phyloP scores from a whole-genome alignment of 2,113 vertebrate genomes.

The Channa maculata region DNA sequence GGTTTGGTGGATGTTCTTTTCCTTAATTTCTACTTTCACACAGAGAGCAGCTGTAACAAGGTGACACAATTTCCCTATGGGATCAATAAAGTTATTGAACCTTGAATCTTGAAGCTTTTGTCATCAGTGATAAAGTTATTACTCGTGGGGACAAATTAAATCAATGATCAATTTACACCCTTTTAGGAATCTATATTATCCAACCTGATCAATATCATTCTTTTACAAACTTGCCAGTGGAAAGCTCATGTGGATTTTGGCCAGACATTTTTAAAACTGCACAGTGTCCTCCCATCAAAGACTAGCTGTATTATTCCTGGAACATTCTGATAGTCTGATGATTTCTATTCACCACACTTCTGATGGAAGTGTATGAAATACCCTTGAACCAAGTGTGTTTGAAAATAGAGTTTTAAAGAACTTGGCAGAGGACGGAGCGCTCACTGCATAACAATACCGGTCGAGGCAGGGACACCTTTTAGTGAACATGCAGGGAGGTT shows the following conservation, averaged over 20 bases:
- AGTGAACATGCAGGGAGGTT: constrained; percentile 67
- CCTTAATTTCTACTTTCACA: too few species aligned
- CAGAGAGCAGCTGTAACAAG: too few species aligned
- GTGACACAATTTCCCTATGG: too few species aligned
- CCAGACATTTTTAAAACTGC: neutral
- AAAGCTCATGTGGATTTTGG: neutral
- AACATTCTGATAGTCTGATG: constrained; percentile 29
- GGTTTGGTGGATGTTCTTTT: too few species aligned
- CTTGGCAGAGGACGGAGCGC: constrained; percentile 49
- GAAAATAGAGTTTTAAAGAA: constrained; percentile 67
- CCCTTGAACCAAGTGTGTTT: constrained; percentile 59
- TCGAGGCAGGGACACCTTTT: constrained; percentile 61
- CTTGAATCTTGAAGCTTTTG: too few species aligned
- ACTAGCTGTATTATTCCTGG: constrained; percentile 14
- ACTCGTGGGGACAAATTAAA: neutral
- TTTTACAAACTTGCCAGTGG: neutral
- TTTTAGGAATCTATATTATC: neutral
- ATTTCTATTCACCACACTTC: constrained; percentile 52
- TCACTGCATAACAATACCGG: constrained; percentile 70
- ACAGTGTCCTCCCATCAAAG: constrained; percentile 22
- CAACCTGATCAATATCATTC: constrained; percentile 1
- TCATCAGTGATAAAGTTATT: neutral
- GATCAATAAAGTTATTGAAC: too few species aligned
- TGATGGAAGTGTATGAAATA: constrained; percentile 41
- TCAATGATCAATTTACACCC: neutral